phyloP scores from a whole-genome alignment of 23 tunicate species.

The Halocynthia aurantium region DNA sequence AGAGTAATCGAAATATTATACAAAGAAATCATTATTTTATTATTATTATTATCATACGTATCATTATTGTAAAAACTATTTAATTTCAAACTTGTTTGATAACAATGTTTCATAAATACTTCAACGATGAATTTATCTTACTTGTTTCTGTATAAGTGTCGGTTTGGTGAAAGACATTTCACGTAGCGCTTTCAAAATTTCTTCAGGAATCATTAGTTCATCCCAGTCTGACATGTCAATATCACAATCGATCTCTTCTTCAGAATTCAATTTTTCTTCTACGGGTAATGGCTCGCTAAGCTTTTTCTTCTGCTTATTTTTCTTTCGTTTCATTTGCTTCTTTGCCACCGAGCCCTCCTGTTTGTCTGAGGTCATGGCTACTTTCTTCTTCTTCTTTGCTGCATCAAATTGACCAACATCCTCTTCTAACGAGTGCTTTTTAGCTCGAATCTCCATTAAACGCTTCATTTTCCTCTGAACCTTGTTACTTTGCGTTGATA shows the following conservation, averaged over 20 bases:
- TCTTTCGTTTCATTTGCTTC: slow-evolving; percentile 2
- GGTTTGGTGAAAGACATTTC: slow-evolving; percentile 63
- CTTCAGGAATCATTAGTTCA: slow-evolving; percentile 43
- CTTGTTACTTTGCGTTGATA: slow-evolving; percentile 3
- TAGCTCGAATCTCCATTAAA: slow-evolving; percentile 11
- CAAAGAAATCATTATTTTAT: neutral
- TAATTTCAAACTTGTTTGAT: neutral
- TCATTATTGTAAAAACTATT: neutral
- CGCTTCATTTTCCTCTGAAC: neutral
- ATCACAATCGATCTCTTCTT: neutral
- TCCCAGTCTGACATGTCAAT: slow-evolving; percentile 63
- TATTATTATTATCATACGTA: neutral
- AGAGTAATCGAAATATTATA: neutral
- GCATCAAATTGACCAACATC: neutral
- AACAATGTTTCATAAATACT: neutral
- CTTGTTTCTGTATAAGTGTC: slow-evolving; percentile 75
- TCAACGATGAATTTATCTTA: slow-evolving; percentile 11
- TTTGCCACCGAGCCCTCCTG: neutral
- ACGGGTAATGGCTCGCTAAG: neutral
- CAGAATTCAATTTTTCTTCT: neutral
- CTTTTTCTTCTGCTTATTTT: neutral
- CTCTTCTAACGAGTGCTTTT: neutral
- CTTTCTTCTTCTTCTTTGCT: neutral
- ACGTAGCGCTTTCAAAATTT: slow-evolving; percentile 37
- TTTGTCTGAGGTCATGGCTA: neutral